Percentiles rank a stretch among this genome's conserved stretches.
Conservation (phyloP, 2,113 vertebrate species). For the Gobio gobio region DNA sequence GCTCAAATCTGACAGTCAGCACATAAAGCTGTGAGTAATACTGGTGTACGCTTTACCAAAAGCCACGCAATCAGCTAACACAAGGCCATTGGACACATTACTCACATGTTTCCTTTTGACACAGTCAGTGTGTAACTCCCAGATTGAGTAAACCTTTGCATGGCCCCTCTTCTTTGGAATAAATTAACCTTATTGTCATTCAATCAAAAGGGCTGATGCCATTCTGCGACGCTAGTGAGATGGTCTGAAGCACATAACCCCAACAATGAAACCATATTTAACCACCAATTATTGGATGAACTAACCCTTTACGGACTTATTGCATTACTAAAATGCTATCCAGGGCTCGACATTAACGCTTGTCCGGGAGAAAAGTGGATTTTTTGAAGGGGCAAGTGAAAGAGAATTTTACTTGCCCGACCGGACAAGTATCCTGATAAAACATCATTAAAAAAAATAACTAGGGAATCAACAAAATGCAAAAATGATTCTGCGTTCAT, state of each 20-base stretch:
- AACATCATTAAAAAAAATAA: too few relatives aligned
- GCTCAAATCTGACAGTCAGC: constrained; percentile 62
- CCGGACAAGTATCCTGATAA: too few relatives aligned
- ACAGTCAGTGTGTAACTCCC: constrained; percentile 19
- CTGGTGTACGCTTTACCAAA: constrained; percentile 52
- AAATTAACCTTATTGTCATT: not conserved
- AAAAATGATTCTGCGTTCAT: too few relatives aligned
- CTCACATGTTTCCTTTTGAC: constrained; percentile 47
- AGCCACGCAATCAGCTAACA: constrained; percentile 45
- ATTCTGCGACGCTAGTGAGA: not conserved
- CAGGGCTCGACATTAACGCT: too few relatives aligned
- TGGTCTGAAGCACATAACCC: not conserved
- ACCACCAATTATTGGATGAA: too few relatives aligned
- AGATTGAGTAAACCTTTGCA: constrained; percentile 53
- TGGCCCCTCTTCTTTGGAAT: not conserved
- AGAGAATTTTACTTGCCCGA: too few relatives aligned
- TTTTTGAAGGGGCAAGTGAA: too few relatives aligned
- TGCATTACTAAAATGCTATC: not conserved
- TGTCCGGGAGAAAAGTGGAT: too few relatives aligned
- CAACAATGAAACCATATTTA: too few relatives aligned
- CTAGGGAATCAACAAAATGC: too few relatives aligned
- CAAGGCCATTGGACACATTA: constrained; percentile 50
- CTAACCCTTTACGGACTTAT: too few relatives aligned
- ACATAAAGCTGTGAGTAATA: constrained; percentile 69
- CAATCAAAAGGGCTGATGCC: not conserved